These are phyloP conservation scores for Tribolium freemani DNA, from an alignment of 2,888 invertebrate species.

Conservation along the genomic window DNA sequence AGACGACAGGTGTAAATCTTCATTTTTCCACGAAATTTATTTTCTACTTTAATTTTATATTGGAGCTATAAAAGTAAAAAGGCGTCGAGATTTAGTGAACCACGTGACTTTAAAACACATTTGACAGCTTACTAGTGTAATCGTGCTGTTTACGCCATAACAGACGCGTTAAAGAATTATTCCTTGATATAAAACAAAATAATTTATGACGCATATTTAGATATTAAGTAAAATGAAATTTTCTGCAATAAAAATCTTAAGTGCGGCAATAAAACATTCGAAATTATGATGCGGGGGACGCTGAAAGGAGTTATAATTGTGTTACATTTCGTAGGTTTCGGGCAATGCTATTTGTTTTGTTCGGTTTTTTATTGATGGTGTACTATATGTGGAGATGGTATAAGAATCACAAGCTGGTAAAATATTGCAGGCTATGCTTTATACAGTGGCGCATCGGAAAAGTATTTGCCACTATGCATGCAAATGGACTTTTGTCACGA, in stretches of 20 bases:
- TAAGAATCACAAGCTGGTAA: conserved; percentile 42
- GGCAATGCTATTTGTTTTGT: too few relatives aligned
- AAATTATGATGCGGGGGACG: conserved; percentile 19
- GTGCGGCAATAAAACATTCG: conserved; percentile 38
- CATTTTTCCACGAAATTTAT: conserved; percentile 18
- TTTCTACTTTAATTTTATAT: conserved; percentile 15
- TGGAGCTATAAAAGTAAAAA: conserved; percentile 22
- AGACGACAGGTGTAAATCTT: conserved; percentile 16
- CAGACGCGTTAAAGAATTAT: conserved; percentile 35
- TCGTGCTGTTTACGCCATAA: conserved; percentile 34
- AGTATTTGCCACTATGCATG: conserved; percentile 47
- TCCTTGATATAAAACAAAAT: conserved; percentile 31
- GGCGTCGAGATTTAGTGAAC: conserved; percentile 29
- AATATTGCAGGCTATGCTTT: conserved; percentile 43
- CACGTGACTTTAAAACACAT: conserved; percentile 33
- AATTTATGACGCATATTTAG: conserved; percentile 40
- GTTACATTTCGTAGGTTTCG: neutral
- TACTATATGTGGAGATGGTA: conserved; percentile 10
- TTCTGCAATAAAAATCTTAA: conserved; percentile 39
- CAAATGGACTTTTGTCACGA: conserved; percentile 46
- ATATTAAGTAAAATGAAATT: conserved; percentile 40
- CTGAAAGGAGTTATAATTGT: conserved; percentile 15
- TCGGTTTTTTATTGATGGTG: conserved; percentile 5
- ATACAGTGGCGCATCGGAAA: conserved; percentile 47
- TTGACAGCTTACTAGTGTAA: conserved; percentile 37